These are phyloP conservation scores for Cottoperca gobio DNA, from an alignment of 2,797 vertebrate genomes.

Conservation along the genomic window DNA sequence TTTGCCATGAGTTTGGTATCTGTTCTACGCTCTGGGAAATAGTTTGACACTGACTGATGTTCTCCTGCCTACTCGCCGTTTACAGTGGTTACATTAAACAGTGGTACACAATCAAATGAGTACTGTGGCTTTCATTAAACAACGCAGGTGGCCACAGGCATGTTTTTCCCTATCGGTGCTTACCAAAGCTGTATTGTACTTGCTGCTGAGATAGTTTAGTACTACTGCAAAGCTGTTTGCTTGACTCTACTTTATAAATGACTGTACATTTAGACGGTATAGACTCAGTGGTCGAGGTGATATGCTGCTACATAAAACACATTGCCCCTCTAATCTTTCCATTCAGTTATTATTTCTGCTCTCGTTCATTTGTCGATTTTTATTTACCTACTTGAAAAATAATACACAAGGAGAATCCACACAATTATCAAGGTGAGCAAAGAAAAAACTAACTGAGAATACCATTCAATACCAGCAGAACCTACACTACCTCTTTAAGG, in stretches of 20 bases:
- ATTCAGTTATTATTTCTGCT: too few species aligned
- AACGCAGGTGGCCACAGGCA: not conserved
- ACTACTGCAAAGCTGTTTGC: not conserved
- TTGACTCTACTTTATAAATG: too few species aligned
- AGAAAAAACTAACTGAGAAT: not conserved
- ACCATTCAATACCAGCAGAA: not conserved
- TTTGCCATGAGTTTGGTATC: not conserved
- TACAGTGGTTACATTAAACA: not conserved
- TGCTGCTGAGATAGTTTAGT: not conserved
- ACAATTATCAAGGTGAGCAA: not conserved
- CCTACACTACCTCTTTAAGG: not conserved
- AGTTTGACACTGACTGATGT: not conserved
- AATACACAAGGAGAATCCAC: not conserved
- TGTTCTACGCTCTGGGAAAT: not conserved
- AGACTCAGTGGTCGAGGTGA: too few species aligned
- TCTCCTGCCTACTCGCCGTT: too few species aligned
- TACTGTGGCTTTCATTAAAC: not conserved
- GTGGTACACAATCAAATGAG: not conserved
- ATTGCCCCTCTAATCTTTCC: too few species aligned
- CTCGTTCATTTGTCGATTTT: too few species aligned
- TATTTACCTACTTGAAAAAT: not conserved
- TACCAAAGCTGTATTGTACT: not conserved
- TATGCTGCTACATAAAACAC: too few species aligned
- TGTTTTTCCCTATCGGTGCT: too few species aligned
- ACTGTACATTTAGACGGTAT: too few species aligned